Evolutionary conservation across 2,888 invertebrate genomes (phyloP).

Genomic region (Cosmia pyralina): DNA sequence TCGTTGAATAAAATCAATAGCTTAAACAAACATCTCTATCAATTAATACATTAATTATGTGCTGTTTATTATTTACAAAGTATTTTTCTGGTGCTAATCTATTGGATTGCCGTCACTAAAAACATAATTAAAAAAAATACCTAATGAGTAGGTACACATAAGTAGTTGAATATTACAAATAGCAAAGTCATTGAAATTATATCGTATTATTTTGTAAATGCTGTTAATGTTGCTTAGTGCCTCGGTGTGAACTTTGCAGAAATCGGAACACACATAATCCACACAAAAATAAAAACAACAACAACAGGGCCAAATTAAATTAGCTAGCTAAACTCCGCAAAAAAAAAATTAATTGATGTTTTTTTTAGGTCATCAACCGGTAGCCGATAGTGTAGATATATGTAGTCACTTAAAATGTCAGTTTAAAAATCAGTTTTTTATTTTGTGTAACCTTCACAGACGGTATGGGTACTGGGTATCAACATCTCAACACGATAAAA

Average conservation of each 20-base stretch:
- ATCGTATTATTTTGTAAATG: not conserved
- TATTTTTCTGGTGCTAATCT: not conserved
- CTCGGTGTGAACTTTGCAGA: not conserved
- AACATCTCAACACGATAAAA: too few species aligned
- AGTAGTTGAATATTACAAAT: not conserved
- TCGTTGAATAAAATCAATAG: constrained; percentile 20
- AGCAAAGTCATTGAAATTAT: not conserved
- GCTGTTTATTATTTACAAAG: not conserved
- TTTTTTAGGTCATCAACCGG: too few species aligned
- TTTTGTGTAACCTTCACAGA: too few species aligned
- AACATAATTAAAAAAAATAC: not conserved
- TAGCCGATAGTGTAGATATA: too few species aligned
- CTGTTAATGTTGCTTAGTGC: not conserved
- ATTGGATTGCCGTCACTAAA: not conserved
- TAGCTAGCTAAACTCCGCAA: too few species aligned
- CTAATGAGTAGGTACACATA: too few species aligned
- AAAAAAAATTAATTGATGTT: too few species aligned
- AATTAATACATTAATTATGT: not conserved
- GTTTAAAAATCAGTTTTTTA: too few species aligned
- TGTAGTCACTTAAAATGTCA: too few species aligned
- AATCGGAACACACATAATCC: not conserved
- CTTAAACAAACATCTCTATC: not conserved
- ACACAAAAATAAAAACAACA: not conserved
- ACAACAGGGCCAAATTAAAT: too few species aligned
- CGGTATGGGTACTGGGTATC: too few species aligned